These are phyloP conservation scores for Cebus imitator DNA, from an alignment of 2,113 vertebrate species.

Conservation along the genomic window DNA sequence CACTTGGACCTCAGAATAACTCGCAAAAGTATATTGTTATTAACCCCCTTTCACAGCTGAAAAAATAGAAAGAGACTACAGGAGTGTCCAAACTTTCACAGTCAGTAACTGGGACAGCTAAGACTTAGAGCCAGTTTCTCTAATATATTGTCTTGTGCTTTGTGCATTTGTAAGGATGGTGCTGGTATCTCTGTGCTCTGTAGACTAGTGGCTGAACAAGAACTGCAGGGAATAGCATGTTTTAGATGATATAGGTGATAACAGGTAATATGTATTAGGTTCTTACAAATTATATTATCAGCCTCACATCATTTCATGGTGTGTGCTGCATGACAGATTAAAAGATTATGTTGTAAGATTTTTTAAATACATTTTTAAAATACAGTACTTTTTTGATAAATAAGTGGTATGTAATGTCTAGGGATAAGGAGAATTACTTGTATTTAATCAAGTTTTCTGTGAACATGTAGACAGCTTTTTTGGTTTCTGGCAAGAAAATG, in stretches of 20 bases:
- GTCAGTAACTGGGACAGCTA: not conserved
- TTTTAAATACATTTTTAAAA: not conserved
- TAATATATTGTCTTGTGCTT: not conserved
- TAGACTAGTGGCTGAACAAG: not conserved
- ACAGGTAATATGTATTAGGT: not conserved
- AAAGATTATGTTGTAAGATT: not conserved
- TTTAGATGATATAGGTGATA: not conserved
- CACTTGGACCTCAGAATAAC: not conserved
- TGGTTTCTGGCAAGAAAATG: not conserved
- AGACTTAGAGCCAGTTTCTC: not conserved
- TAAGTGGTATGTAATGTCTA: not conserved
- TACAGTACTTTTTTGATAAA: not conserved
- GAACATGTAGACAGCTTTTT: not conserved
- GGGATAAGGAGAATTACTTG: not conserved
- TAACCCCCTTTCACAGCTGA: not conserved
- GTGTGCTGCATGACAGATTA: not conserved
- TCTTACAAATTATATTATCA: not conserved
- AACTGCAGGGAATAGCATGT: not conserved
- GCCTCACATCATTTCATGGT: not conserved
- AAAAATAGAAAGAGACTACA: not conserved
- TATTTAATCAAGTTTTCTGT: constrained; percentile 5
- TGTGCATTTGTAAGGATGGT: not conserved
- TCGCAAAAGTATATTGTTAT: not conserved
- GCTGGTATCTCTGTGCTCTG: not conserved
- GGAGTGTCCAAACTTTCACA: not conserved